Evolutionary conservation across 2,888 invertebrate genomes (phyloP), one percentile per base, ranked within the genome.

Genomic region (Dicycla oo): DNA sequence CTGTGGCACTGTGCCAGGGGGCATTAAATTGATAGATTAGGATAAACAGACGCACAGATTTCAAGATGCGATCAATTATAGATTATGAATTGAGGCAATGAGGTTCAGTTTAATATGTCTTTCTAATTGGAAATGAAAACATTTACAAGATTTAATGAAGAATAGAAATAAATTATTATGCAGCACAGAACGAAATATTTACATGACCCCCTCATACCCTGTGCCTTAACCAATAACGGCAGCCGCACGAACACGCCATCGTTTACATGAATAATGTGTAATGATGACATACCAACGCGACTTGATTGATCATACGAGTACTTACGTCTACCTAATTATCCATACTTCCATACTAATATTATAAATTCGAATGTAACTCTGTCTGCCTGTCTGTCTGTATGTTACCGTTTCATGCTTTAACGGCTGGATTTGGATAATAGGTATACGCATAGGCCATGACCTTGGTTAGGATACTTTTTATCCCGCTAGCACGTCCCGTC

Each of bases 1-100:
- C 30, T 18, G 38, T 81, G 81, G 81, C 81, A 61, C 30, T 23
- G n/a, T 3, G 73, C 81, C 81, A 82, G 56, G 15, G 26, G 64
- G 63, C 60, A 66, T 79, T 58, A 81, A 78, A 80, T 72, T 78
- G 80, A 83, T 83, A 49, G 62, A 84, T 82, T 63, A 63, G 56
- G 23, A 79, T 75, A 74, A 78, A 75, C 73, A 83, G 51, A 70
- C 78, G 57, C 51, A 63, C 23, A 74, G 73, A 74, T 78, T 69
- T 74, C 78, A 30, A 81, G 78, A 81, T 71, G 63, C 47, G 68
- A 75, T 82, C 69, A 75, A 67, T 68, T 79, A 66, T 73, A 73
- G 79, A 79, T 82, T 70, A 72, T 47, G 58, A 23, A 83, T 78
- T 65, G 65, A 64, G 80, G 82, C 47, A 11, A 82, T 7, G 47